phyloP scores from a whole-genome alignment of 2,888 invertebrate species.

The Augochlorella aurata region DNA sequence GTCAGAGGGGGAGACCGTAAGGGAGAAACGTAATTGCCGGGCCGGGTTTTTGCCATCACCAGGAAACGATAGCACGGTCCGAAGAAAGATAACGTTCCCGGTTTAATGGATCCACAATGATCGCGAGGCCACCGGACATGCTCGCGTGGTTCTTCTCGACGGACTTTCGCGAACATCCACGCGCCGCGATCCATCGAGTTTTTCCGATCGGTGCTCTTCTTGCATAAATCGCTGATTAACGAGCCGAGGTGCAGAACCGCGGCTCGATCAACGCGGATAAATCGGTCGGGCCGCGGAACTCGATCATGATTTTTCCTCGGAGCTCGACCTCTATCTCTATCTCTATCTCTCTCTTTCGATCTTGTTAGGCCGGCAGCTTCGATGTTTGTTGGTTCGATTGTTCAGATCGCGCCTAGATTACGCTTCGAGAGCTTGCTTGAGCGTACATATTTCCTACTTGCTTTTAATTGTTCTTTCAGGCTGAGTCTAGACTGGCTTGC shows the following conservation, averaged over 20 bases:
- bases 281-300: too few species aligned
- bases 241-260: constrained; percentile 21
- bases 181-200: not conserved
- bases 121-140: not conserved
- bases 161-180: not conserved
- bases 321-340: too few species aligned
- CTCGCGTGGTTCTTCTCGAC: not conserved
- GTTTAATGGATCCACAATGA: constrained; percentile 11
- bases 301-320: too few species aligned
- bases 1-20: not conserved
- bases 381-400: too few species aligned
- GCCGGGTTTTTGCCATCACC: constrained; percentile 4
- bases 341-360: too few species aligned
- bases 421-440: too few species aligned
- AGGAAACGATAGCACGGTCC: constrained; percentile 14
- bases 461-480: too few species aligned
- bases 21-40: constrained; percentile 5
- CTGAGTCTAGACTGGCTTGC: too few species aligned
- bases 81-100: constrained; percentile 9
- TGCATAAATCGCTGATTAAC: constrained; percentile 46
- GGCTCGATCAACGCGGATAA: not conserved
- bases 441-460: too few species aligned
- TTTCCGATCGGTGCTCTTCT: constrained; percentile 10
- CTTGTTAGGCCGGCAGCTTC: too few species aligned
- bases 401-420: too few species aligned